Percentiles rank a stretch among this genome's conserved stretches.
These are phyloP conservation scores for Myocastor coypus DNA, from an alignment of 2,113 vertebrate species.

Conservation along the genomic window DNA sequence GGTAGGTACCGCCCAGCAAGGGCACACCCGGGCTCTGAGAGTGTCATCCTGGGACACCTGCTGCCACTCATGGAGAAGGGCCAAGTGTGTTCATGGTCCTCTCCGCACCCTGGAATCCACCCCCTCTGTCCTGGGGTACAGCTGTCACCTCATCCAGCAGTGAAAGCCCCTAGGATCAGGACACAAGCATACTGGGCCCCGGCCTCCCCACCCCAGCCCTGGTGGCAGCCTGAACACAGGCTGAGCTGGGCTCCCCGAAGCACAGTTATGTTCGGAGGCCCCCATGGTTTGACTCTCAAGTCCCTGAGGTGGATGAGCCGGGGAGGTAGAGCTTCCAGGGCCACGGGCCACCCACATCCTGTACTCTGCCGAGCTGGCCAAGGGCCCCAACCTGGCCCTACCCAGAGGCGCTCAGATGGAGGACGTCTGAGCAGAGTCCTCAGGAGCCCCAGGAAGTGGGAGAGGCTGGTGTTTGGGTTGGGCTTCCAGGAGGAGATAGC, in stretches of 20 bases:
- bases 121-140: not conserved
- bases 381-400: not conserved
- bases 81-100: not conserved
- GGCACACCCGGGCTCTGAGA: not conserved
- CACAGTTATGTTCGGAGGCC: not conserved
- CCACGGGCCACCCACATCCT: not conserved
- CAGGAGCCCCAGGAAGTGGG: not conserved
- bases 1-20: not conserved
- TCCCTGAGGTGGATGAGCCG: rapidly evolving
- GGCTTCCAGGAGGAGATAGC: not conserved
- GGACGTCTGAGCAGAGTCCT: not conserved
- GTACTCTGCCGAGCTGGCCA: not conserved
- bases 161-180: not conserved
- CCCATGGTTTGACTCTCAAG: not conserved
- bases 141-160: not conserved
- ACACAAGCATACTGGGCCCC: not conserved
- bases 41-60: not conserved
- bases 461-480: not conserved
- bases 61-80: not conserved
- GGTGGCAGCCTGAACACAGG: rapidly evolving
- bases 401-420: not conserved
- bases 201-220: not conserved
- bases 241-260: not conserved
- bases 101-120: not conserved
- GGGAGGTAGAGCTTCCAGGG: rapidly evolving